Conservation (phyloP, 2,113 vertebrate genomes). For the Nothocercus nigrocapillus region DNA sequence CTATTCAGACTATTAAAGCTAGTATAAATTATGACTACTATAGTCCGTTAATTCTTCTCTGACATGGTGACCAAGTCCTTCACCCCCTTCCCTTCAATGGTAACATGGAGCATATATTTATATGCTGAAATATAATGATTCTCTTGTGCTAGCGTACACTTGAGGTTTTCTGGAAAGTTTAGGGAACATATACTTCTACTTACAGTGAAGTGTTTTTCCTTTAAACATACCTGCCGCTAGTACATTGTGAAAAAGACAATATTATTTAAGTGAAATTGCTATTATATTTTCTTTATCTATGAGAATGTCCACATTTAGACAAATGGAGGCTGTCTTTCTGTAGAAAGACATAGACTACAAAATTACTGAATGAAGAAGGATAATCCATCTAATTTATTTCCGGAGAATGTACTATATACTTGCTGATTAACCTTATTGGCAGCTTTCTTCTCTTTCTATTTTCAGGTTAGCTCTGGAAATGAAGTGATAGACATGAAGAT, state of each 20-base stretch:
- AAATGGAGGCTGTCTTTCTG: not conserved
- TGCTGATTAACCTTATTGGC: conserved; percentile 10
- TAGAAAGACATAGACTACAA: not conserved
- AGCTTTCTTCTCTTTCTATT: not conserved
- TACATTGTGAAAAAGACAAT: not conserved
- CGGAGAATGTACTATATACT: not conserved
- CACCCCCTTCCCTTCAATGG: accelerated
- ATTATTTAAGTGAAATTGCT: not conserved
- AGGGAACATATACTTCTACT: not conserved
- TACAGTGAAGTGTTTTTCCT: not conserved
- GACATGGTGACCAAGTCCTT: not conserved
- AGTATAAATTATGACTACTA: not conserved
- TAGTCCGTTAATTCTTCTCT: not conserved
- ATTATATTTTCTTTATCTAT: not conserved
- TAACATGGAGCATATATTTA: not conserved
- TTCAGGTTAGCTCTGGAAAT: not conserved
- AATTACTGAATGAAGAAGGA: not conserved
- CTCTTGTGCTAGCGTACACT: not conserved
- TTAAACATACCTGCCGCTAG: not conserved
- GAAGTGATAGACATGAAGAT: not conserved
- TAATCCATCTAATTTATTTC: conserved; percentile 6
- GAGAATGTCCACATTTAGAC: not conserved
- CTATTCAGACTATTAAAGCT: not conserved
- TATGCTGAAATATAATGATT: not conserved
- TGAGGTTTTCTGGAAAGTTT: not conserved